Base-by-base conservation (phyloP, 2,888 invertebrate species). In the Athetis lepigone region DNA sequence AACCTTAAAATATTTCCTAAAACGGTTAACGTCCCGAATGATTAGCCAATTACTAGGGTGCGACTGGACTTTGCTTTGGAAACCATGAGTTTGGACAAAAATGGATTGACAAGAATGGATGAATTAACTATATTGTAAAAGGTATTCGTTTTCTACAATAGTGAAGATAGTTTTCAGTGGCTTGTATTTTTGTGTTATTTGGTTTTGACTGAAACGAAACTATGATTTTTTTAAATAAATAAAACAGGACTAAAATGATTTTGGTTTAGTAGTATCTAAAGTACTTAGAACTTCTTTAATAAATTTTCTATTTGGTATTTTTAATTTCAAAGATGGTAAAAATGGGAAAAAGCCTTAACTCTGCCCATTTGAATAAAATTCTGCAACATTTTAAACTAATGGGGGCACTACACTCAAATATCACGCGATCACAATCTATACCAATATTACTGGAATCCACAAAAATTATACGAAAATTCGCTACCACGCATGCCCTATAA, bases 1-100 rank as follows among this genome's bases (percentile, higher is more conserved):
- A 94, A 92, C 94, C 82, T 78, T 82, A 51, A 85, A 88, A 90
- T 91, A 88, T 92, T 93, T 91, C 90, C 92, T 91, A 93, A 93
- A 89, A 88, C 92, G 92, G 93, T 92, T 90, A 93, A 91, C 86
- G 93, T 88, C 88, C 93, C 83, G 75, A 72, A 69, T 72, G 77
- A 82, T 71, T 80, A 65, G 64, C 83, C 90, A 91, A 83, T 87
- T 86, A 79, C 60, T 67, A 62, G 43, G 60, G 56, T 37, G 60
- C 65, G 46, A 59, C 52, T 58, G 74, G 70, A 79, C 67, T 47
- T 54, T 62, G 67, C n/a, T 39, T 46, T 70, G 40, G 54, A 37
- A 45, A 55, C 42, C 69, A 75, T 50, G 7, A 37, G 13, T 33
- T 54, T 11, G 13, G 23, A 1, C n/a, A 16, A n/a, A 61, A 27